These are phyloP conservation scores for Dynastes tityus DNA, from an alignment of 2,888 invertebrate species.

Conservation along the genomic window DNA sequence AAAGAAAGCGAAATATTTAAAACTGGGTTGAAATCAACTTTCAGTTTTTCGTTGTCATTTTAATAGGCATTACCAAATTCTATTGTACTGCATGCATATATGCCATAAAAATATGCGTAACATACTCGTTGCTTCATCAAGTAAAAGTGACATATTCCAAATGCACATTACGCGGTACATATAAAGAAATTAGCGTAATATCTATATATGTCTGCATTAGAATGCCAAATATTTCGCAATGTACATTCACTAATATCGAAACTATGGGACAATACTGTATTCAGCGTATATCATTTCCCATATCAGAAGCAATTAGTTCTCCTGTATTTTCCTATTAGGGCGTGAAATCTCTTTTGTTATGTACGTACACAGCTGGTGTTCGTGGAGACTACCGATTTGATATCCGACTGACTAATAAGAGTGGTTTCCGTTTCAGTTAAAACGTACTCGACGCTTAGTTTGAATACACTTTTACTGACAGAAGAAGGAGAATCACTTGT, in stretches of 20 bases:
- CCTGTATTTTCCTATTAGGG: constrained; percentile 38
- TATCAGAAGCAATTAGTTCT: not conserved
- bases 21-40: too few relatives aligned
- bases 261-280: not conserved
- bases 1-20: too few relatives aligned
- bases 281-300: not conserved
- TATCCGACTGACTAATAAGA: constrained; percentile 13
- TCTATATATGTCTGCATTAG: too few relatives aligned
- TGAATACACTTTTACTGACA: constrained; percentile 32
- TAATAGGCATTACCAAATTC: too few relatives aligned
- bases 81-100: too few relatives aligned
- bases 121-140: constrained; percentile 12
- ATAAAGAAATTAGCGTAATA: not conserved
- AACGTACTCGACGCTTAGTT: constrained; percentile 14
- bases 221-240: not conserved
- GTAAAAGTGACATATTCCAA: constrained; percentile 13
- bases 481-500: not conserved
- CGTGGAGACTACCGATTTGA: not conserved
- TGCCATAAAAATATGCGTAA: not conserved
- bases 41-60: too few relatives aligned
- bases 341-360: constrained; percentile 31
- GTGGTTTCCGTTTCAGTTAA: constrained; percentile 32
- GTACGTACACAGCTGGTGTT: constrained; percentile 5
- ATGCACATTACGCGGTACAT: not conserved
- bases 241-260: not conserved